These are phyloP conservation scores for Lampropteryx suffumata DNA, from an alignment of 2,888 invertebrate genomes.

Conservation along the genomic window DNA sequence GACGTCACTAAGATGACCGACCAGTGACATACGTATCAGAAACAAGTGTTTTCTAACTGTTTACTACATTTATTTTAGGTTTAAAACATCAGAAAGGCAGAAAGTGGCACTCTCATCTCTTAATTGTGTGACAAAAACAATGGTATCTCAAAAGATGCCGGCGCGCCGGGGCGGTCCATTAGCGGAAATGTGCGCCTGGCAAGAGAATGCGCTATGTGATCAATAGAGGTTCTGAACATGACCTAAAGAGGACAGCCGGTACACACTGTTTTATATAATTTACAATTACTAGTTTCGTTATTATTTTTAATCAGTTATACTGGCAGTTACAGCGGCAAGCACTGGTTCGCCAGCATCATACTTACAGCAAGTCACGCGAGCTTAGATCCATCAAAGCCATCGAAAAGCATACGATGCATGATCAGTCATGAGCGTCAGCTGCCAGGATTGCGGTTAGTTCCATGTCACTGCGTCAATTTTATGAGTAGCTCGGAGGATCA, in stretches of 20 bases:
- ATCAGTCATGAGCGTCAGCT: conserved; percentile 15
- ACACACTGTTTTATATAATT: background rate
- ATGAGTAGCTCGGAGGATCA: background rate
- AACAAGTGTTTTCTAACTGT: too few species aligned
- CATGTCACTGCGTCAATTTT: conserved; percentile 14
- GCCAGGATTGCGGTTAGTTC: conserved; percentile 15
- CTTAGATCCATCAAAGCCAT: conserved; percentile 12
- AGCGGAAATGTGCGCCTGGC: conserved; percentile 72
- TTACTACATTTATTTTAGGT: too few species aligned
- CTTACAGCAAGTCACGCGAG: background rate
- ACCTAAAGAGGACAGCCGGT: conserved; percentile 2
- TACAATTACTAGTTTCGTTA: too few species aligned
- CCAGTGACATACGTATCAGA: too few species aligned
- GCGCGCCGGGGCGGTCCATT: conserved; percentile 58
- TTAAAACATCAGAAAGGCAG: conserved; percentile 38
- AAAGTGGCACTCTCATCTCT: conserved; percentile 46
- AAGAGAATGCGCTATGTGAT: conserved; percentile 57
- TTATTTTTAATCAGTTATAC: background rate
- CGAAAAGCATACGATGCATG: conserved; percentile 20
- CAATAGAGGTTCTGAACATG: conserved; percentile 51
- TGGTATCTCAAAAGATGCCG: conserved; percentile 55
- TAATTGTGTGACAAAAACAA: conserved; percentile 68
- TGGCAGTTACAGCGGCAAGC: too few species aligned
- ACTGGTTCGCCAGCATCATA: background rate
- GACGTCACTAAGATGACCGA: too few species aligned